Percentiles rank a stretch among this genome's conserved stretches.
phyloP scores from a whole-genome alignment of 2,797 vertebrate species.

The Alfaro cultratus region DNA sequence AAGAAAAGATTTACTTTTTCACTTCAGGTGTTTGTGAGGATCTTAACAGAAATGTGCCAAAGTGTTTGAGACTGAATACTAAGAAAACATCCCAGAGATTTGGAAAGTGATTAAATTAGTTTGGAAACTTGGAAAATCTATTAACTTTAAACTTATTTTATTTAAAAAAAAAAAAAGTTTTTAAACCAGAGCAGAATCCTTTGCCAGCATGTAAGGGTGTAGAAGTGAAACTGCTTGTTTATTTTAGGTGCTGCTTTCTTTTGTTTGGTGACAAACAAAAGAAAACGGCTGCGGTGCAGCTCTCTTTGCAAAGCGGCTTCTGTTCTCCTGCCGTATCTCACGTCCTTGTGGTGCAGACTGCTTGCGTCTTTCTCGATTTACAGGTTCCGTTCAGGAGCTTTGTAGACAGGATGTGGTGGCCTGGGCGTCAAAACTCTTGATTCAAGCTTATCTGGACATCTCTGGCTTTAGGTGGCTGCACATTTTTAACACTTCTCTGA shows the following conservation, averaged over 20 bases:
- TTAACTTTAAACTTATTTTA: background rate
- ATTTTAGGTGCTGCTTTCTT: background rate
- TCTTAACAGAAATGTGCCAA: too few species aligned
- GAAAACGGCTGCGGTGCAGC: background rate
- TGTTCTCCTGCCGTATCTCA: constrained; percentile 15
- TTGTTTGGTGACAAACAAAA: background rate
- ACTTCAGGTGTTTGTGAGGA: too few species aligned
- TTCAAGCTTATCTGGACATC: constrained; percentile 56
- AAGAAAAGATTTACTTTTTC: too few species aligned
- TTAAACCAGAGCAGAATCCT: background rate
- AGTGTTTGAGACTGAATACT: background rate
- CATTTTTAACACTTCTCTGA: background rate
- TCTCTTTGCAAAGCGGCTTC: background rate
- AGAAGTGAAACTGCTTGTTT: background rate
- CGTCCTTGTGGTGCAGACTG: constrained; percentile 19
- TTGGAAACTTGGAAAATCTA: background rate
- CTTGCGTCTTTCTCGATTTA: constrained; percentile 1
- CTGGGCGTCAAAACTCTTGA: constrained; percentile 8
- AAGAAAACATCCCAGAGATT: background rate
- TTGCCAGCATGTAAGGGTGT: background rate
- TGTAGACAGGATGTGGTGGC: constrained; percentile 64
- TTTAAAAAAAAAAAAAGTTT: background rate
- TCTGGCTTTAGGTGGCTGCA: constrained; percentile 13
- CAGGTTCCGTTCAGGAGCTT: constrained; percentile 19
- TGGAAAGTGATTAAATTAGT: background rate